Evolutionary conservation across 2,113 vertebrate species (phyloP).

Genomic region (Suncus etruscus): DNA sequence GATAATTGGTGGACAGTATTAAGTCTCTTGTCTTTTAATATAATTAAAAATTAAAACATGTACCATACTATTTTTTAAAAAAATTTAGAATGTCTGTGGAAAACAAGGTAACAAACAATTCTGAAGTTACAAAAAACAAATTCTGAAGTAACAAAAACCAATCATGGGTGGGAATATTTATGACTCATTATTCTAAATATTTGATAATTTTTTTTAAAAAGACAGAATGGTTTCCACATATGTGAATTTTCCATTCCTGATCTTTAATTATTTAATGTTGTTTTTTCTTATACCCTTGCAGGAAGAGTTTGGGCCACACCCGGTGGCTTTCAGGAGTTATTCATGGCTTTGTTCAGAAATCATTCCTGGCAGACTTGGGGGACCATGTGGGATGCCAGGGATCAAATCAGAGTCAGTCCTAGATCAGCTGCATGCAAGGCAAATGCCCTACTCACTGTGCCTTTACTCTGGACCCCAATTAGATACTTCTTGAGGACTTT

Average conservation of each 20-base stretch:
- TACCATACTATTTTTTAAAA: background rate
- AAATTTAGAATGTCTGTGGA: background rate
- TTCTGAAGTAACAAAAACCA: too few species aligned
- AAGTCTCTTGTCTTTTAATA: slow-evolving; percentile 12
- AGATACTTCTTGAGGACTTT: background rate
- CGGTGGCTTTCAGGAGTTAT: too few species aligned
- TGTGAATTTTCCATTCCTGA: slow-evolving; percentile 40
- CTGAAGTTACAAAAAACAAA: too few species aligned
- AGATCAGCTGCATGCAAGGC: too few species aligned
- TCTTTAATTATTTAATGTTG: background rate
- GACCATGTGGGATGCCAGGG: too few species aligned
- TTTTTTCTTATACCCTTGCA: slow-evolving; percentile 18
- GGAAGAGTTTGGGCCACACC: too few species aligned
- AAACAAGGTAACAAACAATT: too few species aligned
- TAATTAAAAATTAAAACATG: background rate
- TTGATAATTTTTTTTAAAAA: slow-evolving; percentile 24
- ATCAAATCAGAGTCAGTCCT: too few species aligned
- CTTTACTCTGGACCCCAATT: background rate
- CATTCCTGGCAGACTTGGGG: too few species aligned
- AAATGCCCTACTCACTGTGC: too few species aligned
- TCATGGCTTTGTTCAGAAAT: too few species aligned
- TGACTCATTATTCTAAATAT: background rate
- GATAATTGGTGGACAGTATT: background rate
- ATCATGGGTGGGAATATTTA: background rate
- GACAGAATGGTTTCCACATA: background rate